Base-by-base conservation (phyloP, 2,888 invertebrate genomes). In the Eugnorisma glareosa region DNA sequence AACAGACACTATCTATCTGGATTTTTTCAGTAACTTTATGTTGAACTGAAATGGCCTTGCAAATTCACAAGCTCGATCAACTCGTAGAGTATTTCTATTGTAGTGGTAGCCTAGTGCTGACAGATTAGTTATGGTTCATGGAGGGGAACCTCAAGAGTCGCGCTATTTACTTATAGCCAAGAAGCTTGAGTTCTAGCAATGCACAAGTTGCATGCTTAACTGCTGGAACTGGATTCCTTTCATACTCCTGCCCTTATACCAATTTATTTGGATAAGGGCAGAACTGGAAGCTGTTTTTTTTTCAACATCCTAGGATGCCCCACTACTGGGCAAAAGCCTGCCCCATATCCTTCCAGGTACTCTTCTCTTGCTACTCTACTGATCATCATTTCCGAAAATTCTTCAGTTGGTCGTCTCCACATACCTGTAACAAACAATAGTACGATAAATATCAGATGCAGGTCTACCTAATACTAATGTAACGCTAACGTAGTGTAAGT, bases 1-100 rank as follows among this genome's bases (percentile, higher is more conserved):
- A 63, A 59, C 67, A 21, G 37, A 1, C 1, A 31, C 28, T 24
- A 57, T 73, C 28, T 24, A 57, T 73, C 73, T 73, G n/a, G 82
- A 51, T 73, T 64, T 64, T 40, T n/a, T n/a, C n/a, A 37, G 37
- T 10, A 43, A 4, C 31, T 59, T 31, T 2, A 18, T 8, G n/a
- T n/a, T n/a, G 54, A 51, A 51, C 51, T 48, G 18, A n/a, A 54
- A 24, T 51, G 24, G 11, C n/a, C 5, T n/a, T 28, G 6, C 24
- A 13, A 28, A n/a, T n/a, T 54, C 5, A 54, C n/a, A 1, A 54
- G n/a, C 11, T 13, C 13, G 13, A n/a, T 54, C n/a, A 51, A 51
- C 13, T 54, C 13, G n/a, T n/a, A 13, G 13, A 54, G 11, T n/a
- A 5, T 0, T 54, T 54, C 8, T 1, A n/a, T 11, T 11, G 11